phyloP scores from a whole-genome alignment of 2,113 vertebrate genomes.

The Amphiprion ocellaris region DNA sequence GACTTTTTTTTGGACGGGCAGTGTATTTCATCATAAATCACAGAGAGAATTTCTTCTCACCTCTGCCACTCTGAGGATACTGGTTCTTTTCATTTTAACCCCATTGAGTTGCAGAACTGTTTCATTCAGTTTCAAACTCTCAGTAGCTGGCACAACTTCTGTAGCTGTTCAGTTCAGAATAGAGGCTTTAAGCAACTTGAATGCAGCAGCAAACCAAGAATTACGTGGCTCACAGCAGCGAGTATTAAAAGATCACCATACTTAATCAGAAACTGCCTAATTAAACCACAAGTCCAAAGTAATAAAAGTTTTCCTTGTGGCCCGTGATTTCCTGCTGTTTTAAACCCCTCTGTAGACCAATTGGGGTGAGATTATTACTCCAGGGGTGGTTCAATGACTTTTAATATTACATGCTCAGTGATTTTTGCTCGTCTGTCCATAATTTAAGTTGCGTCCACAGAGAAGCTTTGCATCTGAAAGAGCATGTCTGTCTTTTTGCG shows the following conservation, averaged over 20 bases:
- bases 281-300: constrained; percentile 34
- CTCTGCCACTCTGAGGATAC: background rate
- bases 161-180: constrained; percentile 19
- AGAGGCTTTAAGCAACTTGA: constrained; percentile 9
- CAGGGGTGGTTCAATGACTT: constrained; percentile 14
- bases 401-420: constrained; percentile 34
- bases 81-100: background rate
- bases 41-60: background rate
- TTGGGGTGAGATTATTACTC: constrained; percentile 26
- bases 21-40: background rate
- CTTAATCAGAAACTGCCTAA: constrained; percentile 31
- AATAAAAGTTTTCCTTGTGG: constrained; percentile 18
- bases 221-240: constrained; percentile 3
- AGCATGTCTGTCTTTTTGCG: background rate
- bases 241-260: constrained; percentile 30
- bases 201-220: constrained; percentile 16
- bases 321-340: constrained; percentile 15
- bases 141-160: constrained; percentile 11
- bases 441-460: constrained; percentile 27
- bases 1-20: too few relatives aligned
- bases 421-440: constrained; percentile 35
- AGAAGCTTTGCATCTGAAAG: constrained; percentile 34
- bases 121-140: constrained; percentile 25
- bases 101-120: background rate
- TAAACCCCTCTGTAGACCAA: background rate